Evolutionary conservation across 2,888 invertebrate genomes (phyloP), one percentile per base, ranked within the genome.

Genomic region (Rapana venosa): DNA sequence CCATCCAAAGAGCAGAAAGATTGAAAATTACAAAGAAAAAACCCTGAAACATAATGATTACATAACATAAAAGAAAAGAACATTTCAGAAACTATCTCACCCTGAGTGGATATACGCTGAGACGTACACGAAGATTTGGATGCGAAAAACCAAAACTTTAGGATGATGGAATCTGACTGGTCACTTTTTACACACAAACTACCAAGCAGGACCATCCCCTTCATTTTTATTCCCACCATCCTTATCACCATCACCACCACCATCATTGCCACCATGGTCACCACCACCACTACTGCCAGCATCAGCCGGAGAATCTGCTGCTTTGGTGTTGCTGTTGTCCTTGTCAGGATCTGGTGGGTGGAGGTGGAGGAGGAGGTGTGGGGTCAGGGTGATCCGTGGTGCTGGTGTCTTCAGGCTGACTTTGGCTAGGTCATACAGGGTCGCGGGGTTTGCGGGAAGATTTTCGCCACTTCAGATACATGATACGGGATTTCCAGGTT

Each of bases 401-500:
- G 47, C 36, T 47, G 36, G 0, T 56, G 30, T 56, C 77, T 56
- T 30, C 77, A n/a, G 30, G 20, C 26, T 30, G 58, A 61, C 22
- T 22, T n/a, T 8, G 61, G 30, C 17, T 30, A 30, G 58, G 79
- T 30, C 47, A 8, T n/a, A 22, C 15, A 58, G n/a, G 56, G 66
- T 26, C 26, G 36, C 20, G 36, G 35, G 32, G 88, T 58, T 30
- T 77, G 36, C 90, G 90, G 20, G 90, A 89, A 17, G 90, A 90
- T 58, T 87, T 90, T 56, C 47, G 79, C 90, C 90, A 90, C 77
- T 90, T 90, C 22, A 89, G 47, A 90, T 91, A 94, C 91, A 92
- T 93, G 89, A 93, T 92, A 88, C 92, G 92, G 35, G 94, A 93
- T 87, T 94, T 94, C 94, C 94, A 94, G 83, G 90, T 93, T 91